Percentiles rank a stretch among this genome's conserved stretches.
These are phyloP conservation scores for Phoeniculus purpureus DNA, from an alignment of 2,797 vertebrate genomes.

Conservation along the genomic window DNA sequence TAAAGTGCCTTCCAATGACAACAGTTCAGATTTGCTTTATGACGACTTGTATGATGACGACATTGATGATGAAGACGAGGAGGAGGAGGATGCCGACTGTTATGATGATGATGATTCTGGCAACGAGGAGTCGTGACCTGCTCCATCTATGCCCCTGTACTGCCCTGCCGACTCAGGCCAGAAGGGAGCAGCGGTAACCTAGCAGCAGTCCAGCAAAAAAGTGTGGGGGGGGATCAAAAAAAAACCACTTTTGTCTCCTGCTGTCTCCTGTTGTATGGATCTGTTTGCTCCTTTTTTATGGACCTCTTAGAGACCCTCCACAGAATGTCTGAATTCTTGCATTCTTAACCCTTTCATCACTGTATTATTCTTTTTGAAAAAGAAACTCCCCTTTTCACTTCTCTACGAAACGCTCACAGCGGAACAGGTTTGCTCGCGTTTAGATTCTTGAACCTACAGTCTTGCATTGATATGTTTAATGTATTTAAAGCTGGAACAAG, in stretches of 20 bases:
- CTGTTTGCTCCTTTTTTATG: conserved; percentile 77
- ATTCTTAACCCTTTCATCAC: conserved; percentile 75
- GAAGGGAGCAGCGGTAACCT: conserved; percentile 78
- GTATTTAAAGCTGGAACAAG: conserved; percentile 77
- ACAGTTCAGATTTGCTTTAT: conserved; percentile 97
- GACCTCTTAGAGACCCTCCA: conserved; percentile 75
- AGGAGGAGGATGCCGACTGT: conserved; percentile 95
- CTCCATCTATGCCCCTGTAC: conserved; percentile 71
- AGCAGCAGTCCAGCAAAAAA: conserved; percentile 73
- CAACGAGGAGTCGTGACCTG: conserved; percentile 94
- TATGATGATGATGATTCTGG: conserved; percentile 97
- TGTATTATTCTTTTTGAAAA: conserved; percentile 74
- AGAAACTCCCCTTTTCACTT: conserved; percentile 49
- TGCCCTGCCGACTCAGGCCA: conserved; percentile 80
- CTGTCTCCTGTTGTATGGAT: conserved; percentile 75
- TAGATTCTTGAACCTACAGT: conserved; percentile 76
- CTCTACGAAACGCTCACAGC: conserved; percentile 65
- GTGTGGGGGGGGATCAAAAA: background rate
- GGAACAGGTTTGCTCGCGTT: conserved; percentile 70
- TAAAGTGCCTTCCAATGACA: conserved; percentile 97
- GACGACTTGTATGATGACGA: conserved; percentile 96
- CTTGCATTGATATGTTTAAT: conserved; percentile 73
- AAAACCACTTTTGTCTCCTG: conserved; percentile 65
- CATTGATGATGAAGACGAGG: conserved; percentile 94
- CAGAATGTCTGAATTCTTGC: conserved; percentile 78